A percentile compares a stretch with the other conserved stretches of the same genome.
phyloP scores from a whole-genome alignment of 2,113 vertebrate species.

The Gopherus flavomarginatus region DNA sequence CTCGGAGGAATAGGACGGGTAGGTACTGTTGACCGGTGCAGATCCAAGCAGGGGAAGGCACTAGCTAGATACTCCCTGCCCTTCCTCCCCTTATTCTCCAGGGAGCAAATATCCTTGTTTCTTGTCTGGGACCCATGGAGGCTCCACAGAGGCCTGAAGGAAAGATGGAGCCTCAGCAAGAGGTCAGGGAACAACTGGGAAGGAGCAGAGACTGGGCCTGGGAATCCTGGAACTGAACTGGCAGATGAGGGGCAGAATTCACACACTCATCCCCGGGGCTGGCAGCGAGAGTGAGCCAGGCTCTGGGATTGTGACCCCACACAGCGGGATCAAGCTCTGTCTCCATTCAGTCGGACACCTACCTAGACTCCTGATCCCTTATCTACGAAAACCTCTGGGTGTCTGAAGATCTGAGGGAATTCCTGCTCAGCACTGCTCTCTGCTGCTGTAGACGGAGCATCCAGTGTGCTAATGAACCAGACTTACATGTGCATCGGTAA shows the following conservation, averaged over 20 bases:
- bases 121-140: too few species aligned
- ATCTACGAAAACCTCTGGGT: neutral
- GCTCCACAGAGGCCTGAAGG: too few species aligned
- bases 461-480: neutral
- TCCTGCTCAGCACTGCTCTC: neutral
- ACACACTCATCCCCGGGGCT: neutral
- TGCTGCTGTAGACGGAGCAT: neutral
- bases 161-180: neutral
- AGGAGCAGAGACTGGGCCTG: neutral
- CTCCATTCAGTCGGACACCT: neutral
- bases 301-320: neutral
- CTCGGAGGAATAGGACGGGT: too few species aligned
- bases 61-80: too few species aligned
- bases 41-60: too few species aligned
- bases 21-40: too few species aligned
- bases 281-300: neutral
- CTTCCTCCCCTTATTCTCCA: too few species aligned
- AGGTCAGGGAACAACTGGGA: neutral
- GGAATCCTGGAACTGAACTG: neutral
- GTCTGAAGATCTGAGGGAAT: neutral
- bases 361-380: neutral
- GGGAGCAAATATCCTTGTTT: too few species aligned
- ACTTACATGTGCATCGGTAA: neutral
- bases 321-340: neutral
- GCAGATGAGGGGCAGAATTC: neutral